Percentiles rank a stretch among this genome's conserved stretches.
phyloP scores from a whole-genome alignment of 2,888 invertebrate genomes.

The Chromoteleia sp. region DNA sequence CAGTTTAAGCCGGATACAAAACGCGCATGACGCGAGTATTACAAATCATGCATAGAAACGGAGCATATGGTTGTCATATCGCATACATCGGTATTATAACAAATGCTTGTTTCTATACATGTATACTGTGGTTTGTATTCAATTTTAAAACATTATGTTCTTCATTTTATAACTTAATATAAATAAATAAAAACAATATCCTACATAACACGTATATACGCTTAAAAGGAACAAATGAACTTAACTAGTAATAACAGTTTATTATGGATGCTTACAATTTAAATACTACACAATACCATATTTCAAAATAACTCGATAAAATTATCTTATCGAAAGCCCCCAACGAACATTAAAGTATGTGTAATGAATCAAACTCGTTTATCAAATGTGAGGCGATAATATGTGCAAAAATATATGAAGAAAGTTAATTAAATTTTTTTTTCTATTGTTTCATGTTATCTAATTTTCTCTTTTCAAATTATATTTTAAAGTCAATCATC shows the following conservation, averaged over 20 bases:
- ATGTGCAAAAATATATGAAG: conserved; percentile 11
- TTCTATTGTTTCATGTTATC: too few species aligned
- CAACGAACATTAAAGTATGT: conserved; percentile 3
- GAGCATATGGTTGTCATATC: conserved; percentile 43
- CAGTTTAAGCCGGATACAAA: conserved; percentile 74
- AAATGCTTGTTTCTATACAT: too few species aligned
- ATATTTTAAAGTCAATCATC: too few species aligned
- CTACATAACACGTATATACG: too few species aligned
- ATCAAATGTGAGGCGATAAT: conserved; percentile 8
- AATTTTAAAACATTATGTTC: too few species aligned
- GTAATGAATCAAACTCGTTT: conserved; percentile 12
- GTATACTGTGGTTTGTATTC: too few species aligned
- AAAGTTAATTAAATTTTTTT: too few species aligned
- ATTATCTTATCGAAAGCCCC: conserved; percentile 27
- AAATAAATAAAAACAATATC: too few species aligned
- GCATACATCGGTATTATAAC: too few species aligned
- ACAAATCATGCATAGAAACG: conserved; percentile 74
- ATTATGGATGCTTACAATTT: background rate
- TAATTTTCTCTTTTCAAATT: too few species aligned
- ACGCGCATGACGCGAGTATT: conserved; percentile 72
- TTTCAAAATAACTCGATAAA: conserved; percentile 17
- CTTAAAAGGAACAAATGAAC: too few species aligned
- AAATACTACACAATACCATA: conserved; percentile 2
- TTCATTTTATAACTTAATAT: too few species aligned
- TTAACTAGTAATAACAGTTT: background rate